A percentile compares a stretch with the other conserved stretches of the same genome.
Evolutionary conservation across 1,140 invertebrate genomes (phyloP).

Genomic region (Paramacrobiotus metropolitanus): DNA sequence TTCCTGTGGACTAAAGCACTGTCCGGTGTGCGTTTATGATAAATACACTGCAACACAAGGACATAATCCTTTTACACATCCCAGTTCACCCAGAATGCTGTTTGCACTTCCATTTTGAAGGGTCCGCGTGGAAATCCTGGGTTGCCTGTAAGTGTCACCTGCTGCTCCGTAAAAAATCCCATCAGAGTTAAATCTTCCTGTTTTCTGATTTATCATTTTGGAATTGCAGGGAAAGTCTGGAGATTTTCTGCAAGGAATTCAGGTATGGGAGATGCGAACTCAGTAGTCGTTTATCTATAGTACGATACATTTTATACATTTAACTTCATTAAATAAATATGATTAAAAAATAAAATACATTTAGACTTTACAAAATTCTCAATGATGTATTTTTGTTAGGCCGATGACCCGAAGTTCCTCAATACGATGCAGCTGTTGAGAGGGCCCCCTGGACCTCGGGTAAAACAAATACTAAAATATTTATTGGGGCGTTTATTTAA

Average conservation of each 20-base stretch:
- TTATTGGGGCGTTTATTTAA: no score
- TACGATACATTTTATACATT: no score
- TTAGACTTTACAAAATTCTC: no score
- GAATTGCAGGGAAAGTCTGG: not conserved
- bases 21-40: no score
- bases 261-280: not conserved
- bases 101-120: not conserved
- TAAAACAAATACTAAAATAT: not conserved
- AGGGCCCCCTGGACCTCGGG: not conserved
- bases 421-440: not conserved
- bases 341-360: no score
- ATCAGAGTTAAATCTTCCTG: not conserved
- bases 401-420: slow-evolving; percentile 2
- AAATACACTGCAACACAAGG: no score
- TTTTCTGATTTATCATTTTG: not conserved
- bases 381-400: not conserved
- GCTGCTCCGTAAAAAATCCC: not conserved
- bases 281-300: no score
- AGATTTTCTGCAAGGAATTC: not conserved
- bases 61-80: no score
- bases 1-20: no score
- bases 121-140: not conserved
- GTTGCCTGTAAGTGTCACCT: not conserved
- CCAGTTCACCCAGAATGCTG: no score
- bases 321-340: no score